Percentiles rank a stretch among this genome's conserved stretches.
Evolutionary conservation across 2,888 invertebrate genomes (phyloP).

Genomic region (Thecophora atra): DNA sequence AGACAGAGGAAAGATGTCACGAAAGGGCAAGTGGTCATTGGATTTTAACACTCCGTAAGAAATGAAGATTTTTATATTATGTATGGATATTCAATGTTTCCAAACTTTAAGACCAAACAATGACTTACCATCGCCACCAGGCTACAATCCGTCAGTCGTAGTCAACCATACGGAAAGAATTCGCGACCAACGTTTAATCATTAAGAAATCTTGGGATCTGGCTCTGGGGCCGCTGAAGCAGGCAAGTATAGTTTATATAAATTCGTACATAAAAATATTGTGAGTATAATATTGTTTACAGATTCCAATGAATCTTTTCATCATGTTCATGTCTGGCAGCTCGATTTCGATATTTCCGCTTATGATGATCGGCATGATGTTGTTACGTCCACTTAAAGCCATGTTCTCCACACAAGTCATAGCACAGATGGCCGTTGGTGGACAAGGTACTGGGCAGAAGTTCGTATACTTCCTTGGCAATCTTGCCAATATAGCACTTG

Average conservation of each 20-base stretch:
- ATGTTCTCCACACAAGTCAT: slow-evolving; percentile 88
- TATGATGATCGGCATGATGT: slow-evolving; percentile 99
- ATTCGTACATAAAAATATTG: not conserved
- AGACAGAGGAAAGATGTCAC: no score
- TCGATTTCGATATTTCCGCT: slow-evolving; percentile 99
- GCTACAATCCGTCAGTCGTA: slow-evolving; percentile 79
- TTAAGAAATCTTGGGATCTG: slow-evolving; percentile 96
- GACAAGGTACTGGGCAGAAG: slow-evolving; percentile 89
- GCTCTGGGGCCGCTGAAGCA: slow-evolving; percentile 95
- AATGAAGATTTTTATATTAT: not conserved
- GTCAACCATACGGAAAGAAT: slow-evolving; percentile 81
- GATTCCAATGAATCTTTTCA: slow-evolving; percentile 97
- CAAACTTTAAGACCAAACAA: slow-evolving; percentile 56
- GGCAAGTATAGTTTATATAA: slow-evolving; percentile 61
- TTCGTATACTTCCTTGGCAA: slow-evolving; percentile 94
- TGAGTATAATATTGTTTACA: slow-evolving; percentile 45
- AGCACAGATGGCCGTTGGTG: slow-evolving; percentile 94
- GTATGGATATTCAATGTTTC: slow-evolving; percentile 10
- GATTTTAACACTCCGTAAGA: slow-evolving; percentile 72
- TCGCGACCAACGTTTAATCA: slow-evolving; percentile 85
- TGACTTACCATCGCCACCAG: slow-evolving; percentile 83
- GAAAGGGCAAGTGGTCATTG: slow-evolving; percentile 73
- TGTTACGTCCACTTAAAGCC: slow-evolving; percentile 95
- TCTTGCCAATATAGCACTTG: slow-evolving; percentile 87
- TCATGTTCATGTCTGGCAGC: slow-evolving; percentile 99